Evolutionary conservation across 2,113 vertebrate genomes (phyloP), one percentile per base, ranked within the genome.

Genomic region (Chaetodon trifascialis): DNA sequence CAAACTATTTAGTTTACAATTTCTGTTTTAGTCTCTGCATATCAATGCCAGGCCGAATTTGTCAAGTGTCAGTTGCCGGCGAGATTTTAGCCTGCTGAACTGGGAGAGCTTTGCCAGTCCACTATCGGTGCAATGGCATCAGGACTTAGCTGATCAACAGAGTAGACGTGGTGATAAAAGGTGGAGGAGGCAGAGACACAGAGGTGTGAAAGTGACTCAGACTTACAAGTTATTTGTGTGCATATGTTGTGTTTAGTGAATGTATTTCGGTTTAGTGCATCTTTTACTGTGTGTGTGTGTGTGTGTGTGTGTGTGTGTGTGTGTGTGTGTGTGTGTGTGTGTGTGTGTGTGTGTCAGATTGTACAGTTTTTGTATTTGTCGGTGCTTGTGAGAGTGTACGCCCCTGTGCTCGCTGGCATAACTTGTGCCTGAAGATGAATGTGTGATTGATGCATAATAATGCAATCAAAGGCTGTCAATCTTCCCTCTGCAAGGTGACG

Each of bases 391-490:
- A 51, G 12, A 40, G 73, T 38, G 58, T 21, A 46, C 15, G 23
- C 70, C 21, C 34, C 58, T 58, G 12, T 60, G 65, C 67, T 75
- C 9, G 16, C 52, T 71, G 78, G 64, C 38, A 71, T 70, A 73
- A 54, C 54, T 65, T 67, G 64, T 68, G 75, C 73, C 71, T 73
- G 46, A 42, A 77, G 85, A 84, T 75, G 80, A 83, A 86, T 78
- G 69, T 77, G 70, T 73, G 85, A 91, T 89, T 82, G 87, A 84
- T 88, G 86, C 85, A 89, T 92, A 89, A 89, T 89, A 85, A 91
- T 91, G 86, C 81, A 88, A 91, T 91, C 90, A 93, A 89, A 91
- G 78, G 70, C 87, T 91, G 90, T 91, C 92, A 91, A 63, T 91
- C 84, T 83, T 47, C 34, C 74, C 71, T 51, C 80, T 25, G 76